A percentile compares a stretch with the other conserved stretches of the same genome.
phyloP scores from a whole-genome alignment of 2,797 vertebrate species.

The Furcifer pardalis region DNA sequence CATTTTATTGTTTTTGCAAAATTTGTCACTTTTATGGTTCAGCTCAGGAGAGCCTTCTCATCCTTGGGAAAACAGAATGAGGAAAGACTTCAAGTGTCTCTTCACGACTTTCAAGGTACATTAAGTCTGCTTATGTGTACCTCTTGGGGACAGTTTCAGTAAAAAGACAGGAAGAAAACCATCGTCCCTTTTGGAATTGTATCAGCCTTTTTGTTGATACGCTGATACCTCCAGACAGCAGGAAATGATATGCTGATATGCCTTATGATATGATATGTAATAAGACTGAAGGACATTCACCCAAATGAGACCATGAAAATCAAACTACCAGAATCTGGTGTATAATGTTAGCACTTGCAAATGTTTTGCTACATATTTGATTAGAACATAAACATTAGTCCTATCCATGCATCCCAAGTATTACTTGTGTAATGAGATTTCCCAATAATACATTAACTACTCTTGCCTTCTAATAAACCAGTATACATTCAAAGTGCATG shows the following conservation, averaged over 20 bases:
- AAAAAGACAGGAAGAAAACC: constrained; percentile 14
- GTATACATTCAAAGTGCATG: background rate
- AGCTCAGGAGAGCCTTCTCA: background rate
- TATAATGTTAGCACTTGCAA: background rate
- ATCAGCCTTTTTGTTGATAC: constrained; percentile 15
- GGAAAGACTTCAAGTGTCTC: constrained; percentile 22
- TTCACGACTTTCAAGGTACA: constrained; percentile 49
- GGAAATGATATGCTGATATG: constrained; percentile 2
- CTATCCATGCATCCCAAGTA: background rate
- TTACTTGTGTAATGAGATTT: background rate
- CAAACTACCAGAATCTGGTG: background rate
- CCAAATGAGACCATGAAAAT: background rate
- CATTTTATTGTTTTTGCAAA: constrained; percentile 10
- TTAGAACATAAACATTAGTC: background rate
- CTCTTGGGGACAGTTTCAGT: constrained; percentile 24
- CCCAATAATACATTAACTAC: background rate
- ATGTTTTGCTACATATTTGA: background rate
- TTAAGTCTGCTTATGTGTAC: constrained; percentile 43
- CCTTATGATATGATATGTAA: too few species aligned
- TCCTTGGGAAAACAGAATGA: background rate
- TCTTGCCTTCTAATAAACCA: background rate
- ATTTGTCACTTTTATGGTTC: background rate
- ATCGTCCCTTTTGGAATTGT: background rate
- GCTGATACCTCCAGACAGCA: constrained; percentile 11
- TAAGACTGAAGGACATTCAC: background rate